Base-by-base conservation (phyloP, 2,113 vertebrate genomes). In the Trichechus manatus region DNA sequence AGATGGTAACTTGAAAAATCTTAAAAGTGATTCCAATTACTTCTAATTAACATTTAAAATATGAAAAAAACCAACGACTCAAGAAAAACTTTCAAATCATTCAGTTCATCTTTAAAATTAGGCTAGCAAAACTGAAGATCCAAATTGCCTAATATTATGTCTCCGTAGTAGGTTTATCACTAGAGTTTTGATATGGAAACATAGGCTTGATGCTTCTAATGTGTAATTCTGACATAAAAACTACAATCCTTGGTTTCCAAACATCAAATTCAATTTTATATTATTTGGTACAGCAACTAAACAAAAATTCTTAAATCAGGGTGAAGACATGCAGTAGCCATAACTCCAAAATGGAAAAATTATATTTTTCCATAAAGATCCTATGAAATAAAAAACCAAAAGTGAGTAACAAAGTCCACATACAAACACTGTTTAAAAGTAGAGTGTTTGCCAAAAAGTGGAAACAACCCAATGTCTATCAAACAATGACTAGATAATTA, bases 51-150 rank as follows among this genome's bases (percentile, higher is more conserved):
- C 50, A 42, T 86, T 96, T 96, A 72, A 64, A 80, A 96, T 85
- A 80, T 92, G 59, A 59, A 97, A 87, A 82, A 42, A 97, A 79
- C 29, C 93, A 56, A 94, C 7, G 39, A 77, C 64, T 96, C 92
- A 95, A 86, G 42, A 50, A 97, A 89, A 95, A 94, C 25, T 86
- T 29, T 68, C 29, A 78, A 91, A 50, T 47, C 91, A 82, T 63
- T 95, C 85, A 3, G 2, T 14, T 68, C 78, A 68, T 11, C 59
- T 63, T 36, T 90, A 64, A 11, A 15, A 25, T 89, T 80, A 93
- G 59, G 89, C 70, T 31, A 27, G 92, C 53, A 14, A 27, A 93
- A 27, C 25, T 36, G 29, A 85, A 27, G 66, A 33, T 66, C 0
- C 39, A 17, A 29, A 86, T 70, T 86, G 3, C 27, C 20, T 50